phyloP scores from a whole-genome alignment of 2,113 vertebrate species.

The Petrocephalus zakoni region DNA sequence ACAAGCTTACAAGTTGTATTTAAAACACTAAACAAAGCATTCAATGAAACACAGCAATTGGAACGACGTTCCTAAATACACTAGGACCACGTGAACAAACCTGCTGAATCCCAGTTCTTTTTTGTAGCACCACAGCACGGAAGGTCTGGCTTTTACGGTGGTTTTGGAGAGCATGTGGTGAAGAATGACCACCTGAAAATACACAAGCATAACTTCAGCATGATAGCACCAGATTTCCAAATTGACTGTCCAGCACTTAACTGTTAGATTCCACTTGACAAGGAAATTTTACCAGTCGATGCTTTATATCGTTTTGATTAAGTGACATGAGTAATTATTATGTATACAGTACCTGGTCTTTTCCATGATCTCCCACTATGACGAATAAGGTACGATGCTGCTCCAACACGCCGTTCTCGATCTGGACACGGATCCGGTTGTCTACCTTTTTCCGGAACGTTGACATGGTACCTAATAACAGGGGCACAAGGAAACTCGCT shows the following conservation, averaged over 20 bases:
- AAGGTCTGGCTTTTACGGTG: constrained; percentile 80
- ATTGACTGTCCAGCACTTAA: not conserved
- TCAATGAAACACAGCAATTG: not conserved
- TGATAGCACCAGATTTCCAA: not conserved
- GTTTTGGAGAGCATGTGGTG: constrained; percentile 98
- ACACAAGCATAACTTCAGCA: not conserved
- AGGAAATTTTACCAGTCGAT: not conserved
- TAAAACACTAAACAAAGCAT: not conserved
- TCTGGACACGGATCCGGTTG: constrained; percentile 89
- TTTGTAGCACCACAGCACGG: constrained; percentile 96
- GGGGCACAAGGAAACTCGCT: not conserved
- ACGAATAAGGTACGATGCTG: constrained; percentile 80
- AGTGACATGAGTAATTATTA: not conserved
- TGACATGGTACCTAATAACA: constrained; percentile 40
- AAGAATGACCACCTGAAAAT: constrained; percentile 85
- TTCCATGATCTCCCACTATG: constrained; percentile 85
- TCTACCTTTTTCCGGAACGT: constrained; percentile 92
- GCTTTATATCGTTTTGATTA: not conserved
- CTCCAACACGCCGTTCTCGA: constrained; percentile 88
- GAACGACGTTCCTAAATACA: not conserved
- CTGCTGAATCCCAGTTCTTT: constrained; percentile 97
- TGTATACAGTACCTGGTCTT: constrained; percentile 75
- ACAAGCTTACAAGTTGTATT: not conserved
- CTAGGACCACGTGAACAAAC: constrained; percentile 48
- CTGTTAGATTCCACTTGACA: not conserved